Base-by-base conservation (phyloP, 2,797 vertebrate genomes). In the Pseudopleuronectes americanus region DNA sequence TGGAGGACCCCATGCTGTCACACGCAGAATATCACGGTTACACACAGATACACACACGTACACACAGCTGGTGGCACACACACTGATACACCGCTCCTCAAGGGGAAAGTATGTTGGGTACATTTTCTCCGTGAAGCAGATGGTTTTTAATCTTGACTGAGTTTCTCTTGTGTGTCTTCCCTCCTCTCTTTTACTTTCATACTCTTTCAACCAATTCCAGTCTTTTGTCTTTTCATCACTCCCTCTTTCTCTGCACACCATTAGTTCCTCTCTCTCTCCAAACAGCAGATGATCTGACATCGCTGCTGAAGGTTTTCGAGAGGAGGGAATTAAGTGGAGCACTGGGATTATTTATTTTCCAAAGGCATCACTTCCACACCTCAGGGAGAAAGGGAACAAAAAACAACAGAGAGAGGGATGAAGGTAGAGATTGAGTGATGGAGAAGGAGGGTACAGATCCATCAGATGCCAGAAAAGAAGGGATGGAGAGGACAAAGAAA, bases 321-420 rank as follows among this genome's bases (percentile, higher is more conserved):
- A 63, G 49, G 36, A 26, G 26, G 67, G 55, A 76, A 74, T 14
- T 58, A 70, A 86, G 74, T 54, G 57, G 45, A 62, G 78, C 73
- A 76, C 60, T 28, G 76, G 81, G 78, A 80, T 69, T 69, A 56
- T 86, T 77, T 86, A 58, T 84, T 81, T 80, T 80, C 56, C 13
- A 74, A 72, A 78, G 47, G 47, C 57, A 71, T 74, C 70, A 57
- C 58, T 71, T 84, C 49, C 57, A 26, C 23, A 58, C 72, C 47
- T 68, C 38, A 14, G 47, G 52, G 76, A 57, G 26, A n/a, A 28
- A 47, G 14, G 41, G 14, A 17, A 19, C 5, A 49, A 14, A 23
- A 48, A 2, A 45, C 43, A 45, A 45, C 17, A 23, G 17, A 59
- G 8, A 31, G 26, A 62, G 3, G 33, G 47, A 66, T 53, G 36